Percentiles rank a stretch among this genome's conserved stretches.
Conservation (phyloP, 2,888 invertebrate genomes). For the Hydriomena furcata region DNA sequence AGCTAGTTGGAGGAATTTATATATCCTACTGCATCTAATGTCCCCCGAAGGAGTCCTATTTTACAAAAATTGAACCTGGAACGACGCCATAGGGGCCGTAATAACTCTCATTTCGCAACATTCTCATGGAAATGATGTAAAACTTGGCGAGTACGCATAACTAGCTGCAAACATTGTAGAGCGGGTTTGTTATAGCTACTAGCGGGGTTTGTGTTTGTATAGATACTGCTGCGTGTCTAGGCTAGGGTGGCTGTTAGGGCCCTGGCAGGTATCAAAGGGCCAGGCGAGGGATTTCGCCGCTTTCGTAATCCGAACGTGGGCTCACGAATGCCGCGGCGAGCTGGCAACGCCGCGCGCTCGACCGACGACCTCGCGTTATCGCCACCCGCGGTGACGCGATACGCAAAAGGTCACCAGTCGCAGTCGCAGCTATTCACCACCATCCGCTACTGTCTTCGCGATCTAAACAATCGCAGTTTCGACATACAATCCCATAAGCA, state of each 20-base stretch:
- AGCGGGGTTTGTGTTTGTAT: too few relatives aligned
- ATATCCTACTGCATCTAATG: constrained; percentile 37
- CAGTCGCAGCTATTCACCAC: constrained; percentile 49
- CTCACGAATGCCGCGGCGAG: constrained; percentile 60
- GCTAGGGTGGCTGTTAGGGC: constrained; percentile 44
- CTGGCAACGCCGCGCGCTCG: constrained; percentile 75
- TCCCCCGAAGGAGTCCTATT: constrained; percentile 46
- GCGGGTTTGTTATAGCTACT: too few relatives aligned
- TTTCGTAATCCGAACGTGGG: constrained; percentile 69
- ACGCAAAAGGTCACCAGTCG: constrained; percentile 75
- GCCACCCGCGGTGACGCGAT: constrained; percentile 72
- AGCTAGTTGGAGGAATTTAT: too few relatives aligned
- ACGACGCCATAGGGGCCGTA: constrained; percentile 47
- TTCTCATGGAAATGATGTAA: constrained; percentile 31
- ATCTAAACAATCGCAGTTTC: constrained; percentile 73
- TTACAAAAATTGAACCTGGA: constrained; percentile 49
- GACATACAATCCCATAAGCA: constrained; percentile 68
- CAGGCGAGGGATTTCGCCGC: constrained; percentile 62
- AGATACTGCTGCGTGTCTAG: constrained; percentile 42
- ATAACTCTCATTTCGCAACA: constrained; percentile 49
- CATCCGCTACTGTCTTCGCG: constrained; percentile 68
- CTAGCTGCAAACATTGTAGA: neutral
- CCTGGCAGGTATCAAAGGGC: constrained; percentile 59
- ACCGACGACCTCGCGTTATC: constrained; percentile 80
- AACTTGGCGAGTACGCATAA: constrained; percentile 36